phyloP scores from a whole-genome alignment of 1,140 invertebrate genomes.

The Pectinophora gossypiella region DNA sequence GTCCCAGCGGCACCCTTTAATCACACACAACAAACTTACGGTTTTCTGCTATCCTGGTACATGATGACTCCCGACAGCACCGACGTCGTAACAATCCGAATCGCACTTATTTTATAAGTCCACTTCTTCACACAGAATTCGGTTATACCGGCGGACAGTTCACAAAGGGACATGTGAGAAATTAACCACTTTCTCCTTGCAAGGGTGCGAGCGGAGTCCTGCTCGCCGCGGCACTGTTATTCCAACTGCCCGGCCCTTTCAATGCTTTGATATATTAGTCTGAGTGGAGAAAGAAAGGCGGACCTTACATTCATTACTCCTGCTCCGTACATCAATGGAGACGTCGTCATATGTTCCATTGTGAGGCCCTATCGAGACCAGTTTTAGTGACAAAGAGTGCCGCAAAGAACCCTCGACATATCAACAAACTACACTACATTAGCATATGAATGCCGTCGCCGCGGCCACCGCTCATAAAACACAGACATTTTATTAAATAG shows the following conservation, averaged over 20 bases:
- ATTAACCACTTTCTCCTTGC: not conserved
- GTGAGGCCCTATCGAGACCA: conserved; percentile 45
- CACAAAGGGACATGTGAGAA: not conserved
- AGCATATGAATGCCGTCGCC: conserved; percentile 56
- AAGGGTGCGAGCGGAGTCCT: not conserved
- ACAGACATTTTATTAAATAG: conserved; percentile 57
- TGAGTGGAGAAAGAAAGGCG: conserved; percentile 27
- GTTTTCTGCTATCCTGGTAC: not conserved
- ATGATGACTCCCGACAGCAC: not conserved
- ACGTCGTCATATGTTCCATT: conserved; percentile 62
- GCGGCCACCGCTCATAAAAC: conserved; percentile 45
- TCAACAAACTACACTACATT: conserved; percentile 73
- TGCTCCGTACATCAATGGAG: conserved; percentile 51
- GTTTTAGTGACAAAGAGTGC: conserved; percentile 59
- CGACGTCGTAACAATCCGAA: not conserved
- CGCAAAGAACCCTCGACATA: conserved; percentile 68
- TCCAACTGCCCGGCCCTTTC: conserved; percentile 45
- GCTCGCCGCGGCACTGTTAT: conserved; percentile 41
- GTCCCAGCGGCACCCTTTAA: conserved; percentile 58
- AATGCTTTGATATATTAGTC: conserved; percentile 52
- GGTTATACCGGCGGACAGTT: not conserved
- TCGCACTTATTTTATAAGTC: too few species aligned
- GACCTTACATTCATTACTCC: conserved; percentile 42
- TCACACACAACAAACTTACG: conserved; percentile 8
- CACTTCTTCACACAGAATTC: too few species aligned